Percentiles rank a stretch among this genome's conserved stretches.
Evolutionary conservation across 64 coral and sea anemone species (phyloP).

Genomic region (Stichodactyla mertensii): DNA sequence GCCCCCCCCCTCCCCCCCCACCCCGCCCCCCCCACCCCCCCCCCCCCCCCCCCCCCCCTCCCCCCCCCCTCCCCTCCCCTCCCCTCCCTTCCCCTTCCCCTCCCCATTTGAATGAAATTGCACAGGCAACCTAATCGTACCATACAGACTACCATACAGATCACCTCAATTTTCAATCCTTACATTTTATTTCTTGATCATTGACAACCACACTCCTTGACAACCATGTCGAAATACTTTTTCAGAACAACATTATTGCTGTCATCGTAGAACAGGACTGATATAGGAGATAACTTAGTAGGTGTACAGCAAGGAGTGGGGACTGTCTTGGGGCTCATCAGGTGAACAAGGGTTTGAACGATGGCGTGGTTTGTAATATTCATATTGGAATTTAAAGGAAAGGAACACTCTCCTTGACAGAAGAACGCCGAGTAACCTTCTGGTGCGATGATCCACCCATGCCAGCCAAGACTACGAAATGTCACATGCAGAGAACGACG

Average conservation of each 20-base stretch:
- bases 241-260: constrained; percentile 87
- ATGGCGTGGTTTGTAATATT: constrained; percentile 93
- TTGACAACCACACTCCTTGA: constrained; percentile 95
- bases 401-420: constrained; percentile 81
- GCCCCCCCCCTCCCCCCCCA: too few relatives aligned
- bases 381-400: constrained; percentile 55
- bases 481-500: constrained; percentile 66
- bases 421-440: constrained; percentile 87
- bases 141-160: too few relatives aligned
- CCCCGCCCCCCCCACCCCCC: too few relatives aligned
- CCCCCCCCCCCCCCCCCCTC: too few relatives aligned
- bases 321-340: constrained; percentile 74
- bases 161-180: too few relatives aligned
- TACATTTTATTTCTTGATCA: neutral
- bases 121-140: too few relatives aligned
- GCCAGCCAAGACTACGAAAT: constrained; percentile 72
- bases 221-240: constrained; percentile 92
- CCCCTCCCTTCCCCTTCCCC: too few relatives aligned
- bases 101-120: too few relatives aligned
- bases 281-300: constrained; percentile 65
- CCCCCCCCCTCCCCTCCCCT: too few relatives aligned
- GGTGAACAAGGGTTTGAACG: constrained; percentile 81
- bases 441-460: constrained; percentile 89
- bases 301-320: constrained; percentile 84
- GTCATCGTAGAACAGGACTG: constrained; percentile 88